Conservation (phyloP, 2,797 vertebrate genomes). For the Pristis pectinata region DNA sequence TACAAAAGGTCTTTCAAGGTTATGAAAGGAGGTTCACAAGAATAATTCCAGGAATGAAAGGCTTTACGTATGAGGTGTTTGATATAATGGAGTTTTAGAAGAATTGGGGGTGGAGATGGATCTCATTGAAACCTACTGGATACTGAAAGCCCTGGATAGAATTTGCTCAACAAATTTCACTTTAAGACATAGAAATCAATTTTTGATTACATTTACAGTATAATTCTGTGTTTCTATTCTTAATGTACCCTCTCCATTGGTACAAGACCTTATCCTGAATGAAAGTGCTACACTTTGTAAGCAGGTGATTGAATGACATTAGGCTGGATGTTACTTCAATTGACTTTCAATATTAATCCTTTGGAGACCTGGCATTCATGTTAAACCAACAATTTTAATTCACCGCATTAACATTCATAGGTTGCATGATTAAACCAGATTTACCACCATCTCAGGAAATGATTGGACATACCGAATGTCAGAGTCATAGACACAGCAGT, state of each 20-base stretch:
- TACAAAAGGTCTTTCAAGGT: neutral
- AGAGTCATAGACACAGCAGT: too few species aligned
- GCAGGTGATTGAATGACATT: neutral
- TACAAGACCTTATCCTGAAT: neutral
- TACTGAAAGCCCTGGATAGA: too few species aligned
- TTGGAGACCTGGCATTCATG: neutral
- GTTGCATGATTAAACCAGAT: neutral
- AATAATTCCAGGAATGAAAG: too few species aligned
- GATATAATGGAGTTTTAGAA: too few species aligned
- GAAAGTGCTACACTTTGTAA: neutral
- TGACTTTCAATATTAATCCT: neutral
- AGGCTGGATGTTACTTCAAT: neutral
- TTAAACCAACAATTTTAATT: neutral
- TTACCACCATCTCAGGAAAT: too few species aligned
- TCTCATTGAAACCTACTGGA: too few species aligned
- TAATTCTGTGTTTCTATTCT: neutral
- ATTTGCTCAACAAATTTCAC: neutral
- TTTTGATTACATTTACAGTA: neutral
- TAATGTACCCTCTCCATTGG: neutral
- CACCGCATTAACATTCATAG: neutral
- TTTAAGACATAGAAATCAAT: neutral
- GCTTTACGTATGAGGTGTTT: too few species aligned
- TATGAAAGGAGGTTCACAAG: too few species aligned
- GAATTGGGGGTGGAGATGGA: too few species aligned
- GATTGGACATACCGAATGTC: too few species aligned